Base-by-base conservation (phyloP, 1,140 invertebrate genomes). In the Leptestheria dahalacensis region DNA sequence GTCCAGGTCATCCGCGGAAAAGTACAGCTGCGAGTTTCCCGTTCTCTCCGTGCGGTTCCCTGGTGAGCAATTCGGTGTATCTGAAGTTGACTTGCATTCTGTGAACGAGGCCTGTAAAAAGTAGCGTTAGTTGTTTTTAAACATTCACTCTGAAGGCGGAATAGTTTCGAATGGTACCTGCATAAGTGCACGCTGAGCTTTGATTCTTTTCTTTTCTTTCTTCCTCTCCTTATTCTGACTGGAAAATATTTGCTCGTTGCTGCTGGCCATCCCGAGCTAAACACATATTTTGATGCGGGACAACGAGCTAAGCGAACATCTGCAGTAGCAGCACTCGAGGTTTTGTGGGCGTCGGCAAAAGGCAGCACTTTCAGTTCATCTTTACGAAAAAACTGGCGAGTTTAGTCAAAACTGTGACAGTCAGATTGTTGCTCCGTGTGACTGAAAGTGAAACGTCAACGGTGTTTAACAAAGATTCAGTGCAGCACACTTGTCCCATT, bases 261-360 rank as follows among this genome's bases (percentile, higher is more conserved):
- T 55, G 53, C 53, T 55, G 53, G 53, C 53, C 53, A 55, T 55
- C 33, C 23, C 53, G 33, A 55, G 26, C 26, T 21, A 55, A 41
- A 15, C 33, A 15, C 33, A 41, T 41, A 41, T 41, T 41, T 41
- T 41, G 33, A 6, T 41, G 33, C n/a, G n/a, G n/a, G n/a, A n/a
- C n/a, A n/a, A n/a, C n/a, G n/a, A n/a, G n/a, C n/a, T n/a, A n/a
- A n/a, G n/a, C n/a, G n/a, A n/a, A n/a, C n/a, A n/a, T n/a, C n/a
- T n/a, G n/a, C n/a, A n/a, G n/a, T n/a, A n/a, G n/a, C n/a, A n/a
- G n/a, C n/a, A n/a, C n/a, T n/a, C n/a, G n/a, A n/a, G n/a, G n/a
- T n/a, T n/a, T n/a, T n/a, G n/a, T n/a, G n/a, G n/a, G n/a, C n/a
- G n/a, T n/a, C n/a, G n/a, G n/a, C n/a, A n/a, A n/a, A n/a, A n/a